Evolutionary conservation across 2,113 vertebrate genomes (phyloP).

Genomic region (Zosterops japonicus): DNA sequence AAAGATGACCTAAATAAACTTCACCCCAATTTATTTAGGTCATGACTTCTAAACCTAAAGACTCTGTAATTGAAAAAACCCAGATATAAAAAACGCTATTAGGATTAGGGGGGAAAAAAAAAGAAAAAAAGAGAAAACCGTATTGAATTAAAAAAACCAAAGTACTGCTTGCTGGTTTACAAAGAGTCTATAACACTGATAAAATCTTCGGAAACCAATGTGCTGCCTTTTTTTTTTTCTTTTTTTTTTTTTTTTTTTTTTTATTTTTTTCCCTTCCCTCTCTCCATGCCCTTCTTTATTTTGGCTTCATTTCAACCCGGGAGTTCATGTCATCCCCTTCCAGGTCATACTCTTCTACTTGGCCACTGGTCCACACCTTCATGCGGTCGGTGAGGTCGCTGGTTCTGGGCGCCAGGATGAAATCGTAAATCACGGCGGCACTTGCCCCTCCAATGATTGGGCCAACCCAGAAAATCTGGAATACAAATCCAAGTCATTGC

Average conservation of each 20-base stretch:
- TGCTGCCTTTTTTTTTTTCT: background rate
- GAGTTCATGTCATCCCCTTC: constrained; percentile 76
- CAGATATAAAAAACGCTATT: background rate
- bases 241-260: background rate
- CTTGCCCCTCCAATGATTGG: constrained; percentile 76
- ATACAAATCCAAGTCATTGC: background rate
- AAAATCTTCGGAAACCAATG: constrained; percentile 52
- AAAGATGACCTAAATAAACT: background rate
- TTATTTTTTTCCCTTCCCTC: background rate
- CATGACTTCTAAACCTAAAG: background rate
- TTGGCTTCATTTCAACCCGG: constrained; percentile 83
- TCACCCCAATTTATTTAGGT: background rate
- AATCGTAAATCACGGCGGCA: constrained; percentile 81
- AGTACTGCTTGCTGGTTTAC: constrained; percentile 65
- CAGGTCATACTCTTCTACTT: constrained; percentile 83
- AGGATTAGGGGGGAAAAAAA: background rate
- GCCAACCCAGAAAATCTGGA: constrained; percentile 83
- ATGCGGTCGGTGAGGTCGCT: constrained; percentile 82
- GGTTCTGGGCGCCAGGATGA: constrained; percentile 77
- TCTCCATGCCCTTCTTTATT: constrained; percentile 58
- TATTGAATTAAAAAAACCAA: constrained; percentile 39
- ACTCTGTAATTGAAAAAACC: background rate
- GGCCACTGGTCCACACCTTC: constrained; percentile 90
- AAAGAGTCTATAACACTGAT: constrained; percentile 72
- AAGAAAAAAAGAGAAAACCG: background rate